A percentile compares a stretch with the other conserved stretches of the same genome.
Conservation (phyloP, 2,888 invertebrate species). For the Conus canariensis region DNA sequence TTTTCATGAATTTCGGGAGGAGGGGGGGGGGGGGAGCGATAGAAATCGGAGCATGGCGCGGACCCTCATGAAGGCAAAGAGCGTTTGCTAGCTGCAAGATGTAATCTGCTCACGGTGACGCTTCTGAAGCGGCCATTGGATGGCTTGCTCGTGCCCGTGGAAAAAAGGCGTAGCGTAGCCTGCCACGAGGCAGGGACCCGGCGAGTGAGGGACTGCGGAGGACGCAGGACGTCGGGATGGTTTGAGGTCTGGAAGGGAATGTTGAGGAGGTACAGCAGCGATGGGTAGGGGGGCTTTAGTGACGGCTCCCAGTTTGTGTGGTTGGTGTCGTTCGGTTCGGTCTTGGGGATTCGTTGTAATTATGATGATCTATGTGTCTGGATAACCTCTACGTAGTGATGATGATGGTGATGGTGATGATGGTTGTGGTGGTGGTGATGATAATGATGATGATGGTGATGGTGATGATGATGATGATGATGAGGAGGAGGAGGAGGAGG, state of each 20-base stretch:
- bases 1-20: conserved; percentile 20
- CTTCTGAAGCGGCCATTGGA: neutral
- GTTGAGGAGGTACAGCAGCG: neutral
- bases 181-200: no score
- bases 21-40: conserved; percentile 19
- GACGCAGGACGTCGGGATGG: no score
- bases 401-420: conserved; percentile 15
- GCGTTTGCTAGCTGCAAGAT: conserved; percentile 35
- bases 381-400: neutral
- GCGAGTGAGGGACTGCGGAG: no score
- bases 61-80: conserved; percentile 34
- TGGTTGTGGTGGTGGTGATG: neutral
- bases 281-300: neutral
- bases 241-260: no score
- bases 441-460: neutral
- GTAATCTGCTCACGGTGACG: conserved; percentile 31
- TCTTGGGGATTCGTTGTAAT: no score
- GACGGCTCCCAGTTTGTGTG: no score
- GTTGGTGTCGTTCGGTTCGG: no score
- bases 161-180: conserved; percentile 12
- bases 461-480: neutral
- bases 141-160: neutral
- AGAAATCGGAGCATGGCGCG: neutral
- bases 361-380: neutral
- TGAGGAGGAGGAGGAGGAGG: neutral